A percentile compares a stretch with the other conserved stretches of the same genome.
Conservation (phyloP, 1,140 invertebrate genomes). For the Drosophila lini region DNA sequence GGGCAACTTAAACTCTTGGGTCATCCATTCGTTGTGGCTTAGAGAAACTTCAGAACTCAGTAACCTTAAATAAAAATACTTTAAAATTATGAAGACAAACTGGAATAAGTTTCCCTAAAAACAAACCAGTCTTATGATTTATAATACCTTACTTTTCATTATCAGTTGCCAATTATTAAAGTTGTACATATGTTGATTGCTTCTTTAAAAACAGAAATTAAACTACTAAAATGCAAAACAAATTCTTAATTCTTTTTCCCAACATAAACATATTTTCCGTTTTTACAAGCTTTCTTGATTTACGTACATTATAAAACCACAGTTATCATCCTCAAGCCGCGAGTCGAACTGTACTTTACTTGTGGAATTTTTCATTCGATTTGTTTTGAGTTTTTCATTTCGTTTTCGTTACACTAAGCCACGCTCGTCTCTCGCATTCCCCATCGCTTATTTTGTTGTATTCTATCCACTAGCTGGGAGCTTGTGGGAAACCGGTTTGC, state of each 20-base stretch:
- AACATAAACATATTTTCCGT: background rate
- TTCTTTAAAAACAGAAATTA: background rate
- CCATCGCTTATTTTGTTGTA: constrained; percentile 46
- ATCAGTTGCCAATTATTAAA: background rate
- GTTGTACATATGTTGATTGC: background rate
- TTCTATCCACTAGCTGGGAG: constrained; percentile 43
- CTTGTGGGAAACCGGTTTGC: constrained; percentile 67
- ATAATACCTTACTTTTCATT: background rate
- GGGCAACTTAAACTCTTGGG: background rate
- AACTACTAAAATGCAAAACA: background rate
- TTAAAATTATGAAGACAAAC: background rate
- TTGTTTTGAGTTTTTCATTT: constrained; percentile 46
- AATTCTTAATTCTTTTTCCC: no score
- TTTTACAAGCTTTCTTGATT: background rate
- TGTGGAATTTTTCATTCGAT: constrained; percentile 43
- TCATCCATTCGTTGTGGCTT: constrained; percentile 2
- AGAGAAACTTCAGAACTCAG: background rate
- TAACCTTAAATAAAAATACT: background rate
- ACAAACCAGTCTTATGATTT: no score
- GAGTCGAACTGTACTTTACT: constrained; percentile 34
- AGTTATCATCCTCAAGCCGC: constrained; percentile 10
- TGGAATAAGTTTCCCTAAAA: background rate
- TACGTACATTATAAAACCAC: constrained; percentile 6
- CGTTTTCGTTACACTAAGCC: constrained; percentile 44
- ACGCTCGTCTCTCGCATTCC: constrained; percentile 29